Conservation (phyloP, 2,888 invertebrate genomes). For the Sesamia inferens region DNA sequence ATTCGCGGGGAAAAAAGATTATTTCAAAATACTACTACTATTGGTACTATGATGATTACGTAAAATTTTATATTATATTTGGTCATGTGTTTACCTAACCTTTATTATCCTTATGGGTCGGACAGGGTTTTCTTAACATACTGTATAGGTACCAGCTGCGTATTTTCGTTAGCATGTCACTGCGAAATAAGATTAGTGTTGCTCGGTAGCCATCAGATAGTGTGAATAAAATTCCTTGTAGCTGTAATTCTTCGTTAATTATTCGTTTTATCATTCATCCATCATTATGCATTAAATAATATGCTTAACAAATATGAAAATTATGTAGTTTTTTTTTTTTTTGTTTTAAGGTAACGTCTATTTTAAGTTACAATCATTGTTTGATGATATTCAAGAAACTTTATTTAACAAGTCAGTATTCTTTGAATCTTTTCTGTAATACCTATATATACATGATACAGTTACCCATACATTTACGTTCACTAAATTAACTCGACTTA, state of each 20-base stretch:
- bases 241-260: background rate
- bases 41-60: no score
- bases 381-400: background rate
- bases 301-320: background rate
- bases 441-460: no score
- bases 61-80: no score
- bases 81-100: no score
- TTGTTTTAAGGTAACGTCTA: background rate
- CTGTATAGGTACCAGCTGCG: constrained; percentile 7
- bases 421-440: no score
- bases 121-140: no score
- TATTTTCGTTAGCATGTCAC: constrained; percentile 22
- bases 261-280: constrained; percentile 7
- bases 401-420: background rate
- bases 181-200: constrained; percentile 14
- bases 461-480: no score
- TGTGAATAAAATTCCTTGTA: constrained; percentile 1
- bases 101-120: no score
- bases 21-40: no score
- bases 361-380: background rate
- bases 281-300: background rate
- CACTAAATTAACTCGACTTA: no score
- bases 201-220: constrained; percentile 4
- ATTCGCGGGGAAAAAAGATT: no score
- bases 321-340: background rate